Evolutionary conservation across 2,113 vertebrate genomes (phyloP).

Genomic region (Amazona vittata): DNA sequence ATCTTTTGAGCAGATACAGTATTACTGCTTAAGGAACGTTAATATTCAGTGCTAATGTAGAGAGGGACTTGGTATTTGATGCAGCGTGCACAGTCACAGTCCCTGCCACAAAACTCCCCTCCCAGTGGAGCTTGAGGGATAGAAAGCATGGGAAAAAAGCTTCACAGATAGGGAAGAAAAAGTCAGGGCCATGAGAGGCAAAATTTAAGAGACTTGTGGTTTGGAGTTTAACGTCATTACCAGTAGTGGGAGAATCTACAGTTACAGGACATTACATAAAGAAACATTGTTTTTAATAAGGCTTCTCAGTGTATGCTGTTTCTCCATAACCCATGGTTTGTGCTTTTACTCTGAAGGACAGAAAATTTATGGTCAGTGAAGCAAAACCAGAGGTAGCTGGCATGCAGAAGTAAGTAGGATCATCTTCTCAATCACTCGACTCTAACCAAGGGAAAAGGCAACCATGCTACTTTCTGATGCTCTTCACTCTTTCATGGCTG

Average conservation of each 20-base stretch:
- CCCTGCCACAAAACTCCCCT: neutral
- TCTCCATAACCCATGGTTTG: neutral
- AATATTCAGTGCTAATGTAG: neutral
- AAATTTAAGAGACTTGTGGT: conserved; percentile 45
- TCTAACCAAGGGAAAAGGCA: neutral
- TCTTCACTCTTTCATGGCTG: neutral
- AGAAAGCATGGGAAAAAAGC: neutral
- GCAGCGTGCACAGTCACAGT: neutral
- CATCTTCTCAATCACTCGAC: neutral
- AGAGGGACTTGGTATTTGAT: neutral
- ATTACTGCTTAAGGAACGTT: neutral
- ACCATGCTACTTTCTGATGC: neutral
- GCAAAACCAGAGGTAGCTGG: conserved; percentile 15
- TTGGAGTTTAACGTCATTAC: conserved; percentile 45
- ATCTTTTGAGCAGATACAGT: neutral
- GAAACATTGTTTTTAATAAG: conserved; percentile 15
- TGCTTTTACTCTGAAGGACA: neutral
- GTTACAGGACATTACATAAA: conserved; percentile 34
- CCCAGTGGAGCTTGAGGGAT: neutral
- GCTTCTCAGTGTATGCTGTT: neutral
- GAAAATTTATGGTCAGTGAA: conserved; percentile 9
- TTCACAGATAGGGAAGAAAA: neutral
- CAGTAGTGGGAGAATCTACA: conserved; percentile 32
- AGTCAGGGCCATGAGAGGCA: neutral
- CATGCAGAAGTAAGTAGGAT: neutral